Evolutionary conservation across 2,113 vertebrate genomes (phyloP).

Genomic region (Pelusios castaneus): DNA sequence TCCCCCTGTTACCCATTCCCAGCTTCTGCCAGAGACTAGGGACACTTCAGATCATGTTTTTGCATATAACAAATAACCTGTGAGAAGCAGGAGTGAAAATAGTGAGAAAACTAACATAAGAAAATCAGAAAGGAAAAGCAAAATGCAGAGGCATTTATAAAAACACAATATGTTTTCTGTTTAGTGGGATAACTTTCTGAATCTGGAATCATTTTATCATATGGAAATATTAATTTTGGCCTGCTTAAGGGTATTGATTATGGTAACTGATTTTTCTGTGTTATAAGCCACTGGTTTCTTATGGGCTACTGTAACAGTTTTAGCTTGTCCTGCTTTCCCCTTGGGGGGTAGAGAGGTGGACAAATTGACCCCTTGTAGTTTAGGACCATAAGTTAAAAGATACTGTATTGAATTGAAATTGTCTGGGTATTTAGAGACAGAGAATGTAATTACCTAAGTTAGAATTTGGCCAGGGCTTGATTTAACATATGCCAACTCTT

Average conservation of each 20-base stretch:
- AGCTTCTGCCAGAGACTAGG: too few species aligned
- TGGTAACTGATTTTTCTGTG: constrained; percentile 73
- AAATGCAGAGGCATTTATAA: constrained; percentile 9
- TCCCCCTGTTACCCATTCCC: too few species aligned
- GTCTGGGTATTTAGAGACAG: constrained; percentile 44
- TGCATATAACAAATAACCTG: neutral
- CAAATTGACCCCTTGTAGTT: constrained; percentile 48
- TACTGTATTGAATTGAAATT: constrained; percentile 23
- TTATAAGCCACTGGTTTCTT: constrained; percentile 69
- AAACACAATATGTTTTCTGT: constrained; percentile 72
- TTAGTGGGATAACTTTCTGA: constrained; percentile 60
- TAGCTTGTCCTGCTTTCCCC: constrained; percentile 64
- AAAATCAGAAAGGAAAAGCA: neutral
- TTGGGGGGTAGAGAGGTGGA: constrained; percentile 38
- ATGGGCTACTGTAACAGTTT: constrained; percentile 71
- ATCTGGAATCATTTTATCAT: constrained; percentile 77
- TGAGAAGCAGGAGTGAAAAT: constrained; percentile 30
- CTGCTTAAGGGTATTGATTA: constrained; percentile 75
- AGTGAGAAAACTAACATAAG: neutral
- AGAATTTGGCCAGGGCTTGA: constrained; percentile 42
- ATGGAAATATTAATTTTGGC: constrained; percentile 76
- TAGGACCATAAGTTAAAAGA: neutral
- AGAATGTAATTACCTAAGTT: constrained; percentile 17
- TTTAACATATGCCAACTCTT: constrained; percentile 13
- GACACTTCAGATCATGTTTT: too few species aligned